These are phyloP conservation scores for Plagiodera versicolora DNA, from an alignment of 2,888 invertebrate genomes.

Conservation along the genomic window DNA sequence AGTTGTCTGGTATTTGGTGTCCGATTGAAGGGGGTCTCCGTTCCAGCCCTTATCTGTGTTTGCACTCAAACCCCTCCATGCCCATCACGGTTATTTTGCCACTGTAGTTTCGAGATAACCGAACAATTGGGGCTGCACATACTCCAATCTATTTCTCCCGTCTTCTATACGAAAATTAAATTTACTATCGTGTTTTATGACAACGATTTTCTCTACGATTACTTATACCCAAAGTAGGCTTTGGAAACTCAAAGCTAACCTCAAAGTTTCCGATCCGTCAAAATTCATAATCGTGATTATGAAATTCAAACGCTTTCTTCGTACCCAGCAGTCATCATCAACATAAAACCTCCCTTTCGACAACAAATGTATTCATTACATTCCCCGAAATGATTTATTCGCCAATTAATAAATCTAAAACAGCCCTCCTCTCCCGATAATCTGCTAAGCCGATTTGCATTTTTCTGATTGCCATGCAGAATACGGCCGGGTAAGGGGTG, in stretches of 20 bases:
- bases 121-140: conserved; percentile 34
- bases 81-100: conserved; percentile 42
- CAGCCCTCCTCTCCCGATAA: conserved; percentile 23
- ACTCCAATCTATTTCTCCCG: background rate
- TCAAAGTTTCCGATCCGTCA: too few relatives aligned
- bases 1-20: conserved; percentile 44
- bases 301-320: too few relatives aligned
- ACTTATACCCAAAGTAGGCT: too few relatives aligned
- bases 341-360: conserved; percentile 6
- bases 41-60: conserved; percentile 42
- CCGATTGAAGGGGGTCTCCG: conserved; percentile 35
- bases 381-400: conserved; percentile 23
- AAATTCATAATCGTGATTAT: too few relatives aligned
- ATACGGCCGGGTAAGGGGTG: conserved; percentile 24
- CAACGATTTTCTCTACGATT: too few relatives aligned
- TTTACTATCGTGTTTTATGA: too few relatives aligned
- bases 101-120: conserved; percentile 47
- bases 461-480: conserved; percentile 31
- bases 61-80: conserved; percentile 43
- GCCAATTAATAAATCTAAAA: conserved; percentile 29
- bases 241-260: too few relatives aligned
- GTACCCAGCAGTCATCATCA: too few relatives aligned
- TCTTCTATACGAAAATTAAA: background rate
- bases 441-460: conserved; percentile 38
- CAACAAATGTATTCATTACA: conserved; percentile 20